A percentile compares a stretch with the other conserved stretches of the same genome.
Evolutionary conservation across 2,888 invertebrate genomes (phyloP).

Genomic region (Pycnomerus fuliginosus): DNA sequence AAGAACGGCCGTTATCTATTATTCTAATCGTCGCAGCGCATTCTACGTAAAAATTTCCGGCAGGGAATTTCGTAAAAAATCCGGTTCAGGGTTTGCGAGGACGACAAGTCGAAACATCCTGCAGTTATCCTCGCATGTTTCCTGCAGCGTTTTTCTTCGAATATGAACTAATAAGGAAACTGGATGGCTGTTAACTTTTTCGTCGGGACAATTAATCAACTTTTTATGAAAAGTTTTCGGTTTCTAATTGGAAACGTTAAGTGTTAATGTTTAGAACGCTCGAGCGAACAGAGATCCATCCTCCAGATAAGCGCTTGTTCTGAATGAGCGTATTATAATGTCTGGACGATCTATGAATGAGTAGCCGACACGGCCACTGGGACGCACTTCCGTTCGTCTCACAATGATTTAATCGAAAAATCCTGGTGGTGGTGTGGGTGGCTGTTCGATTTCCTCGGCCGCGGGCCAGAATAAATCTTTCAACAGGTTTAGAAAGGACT

Average conservation of each 20-base stretch:
- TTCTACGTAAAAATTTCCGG: constrained; percentile 4
- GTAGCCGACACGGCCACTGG: too few relatives aligned
- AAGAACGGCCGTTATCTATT: constrained; percentile 20
- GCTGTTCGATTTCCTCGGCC: too few relatives aligned
- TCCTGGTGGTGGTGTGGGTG: too few relatives aligned
- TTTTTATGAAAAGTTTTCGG: not conserved
- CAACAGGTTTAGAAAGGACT: too few relatives aligned
- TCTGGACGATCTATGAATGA: too few relatives aligned
- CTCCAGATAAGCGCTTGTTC: constrained; percentile 15
- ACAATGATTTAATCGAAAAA: too few relatives aligned
- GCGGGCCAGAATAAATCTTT: too few relatives aligned
- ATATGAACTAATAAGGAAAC: constrained; percentile 32
- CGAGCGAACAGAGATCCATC: constrained; percentile 16
- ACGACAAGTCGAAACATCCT: too few relatives aligned
- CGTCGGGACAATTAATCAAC: not conserved
- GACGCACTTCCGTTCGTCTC: too few relatives aligned
- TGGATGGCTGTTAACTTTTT: constrained; percentile 24
- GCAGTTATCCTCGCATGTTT: constrained; percentile 27
- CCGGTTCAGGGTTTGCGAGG: too few relatives aligned
- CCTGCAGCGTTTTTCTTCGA: constrained; percentile 25
- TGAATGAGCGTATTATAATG: too few relatives aligned
- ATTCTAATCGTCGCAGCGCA: constrained; percentile 7
- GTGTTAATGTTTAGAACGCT: constrained; percentile 12
- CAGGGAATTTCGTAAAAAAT: constrained; percentile 9
- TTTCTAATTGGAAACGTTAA: not conserved